phyloP scores from a whole-genome alignment of 2,888 invertebrate species.

The Malachius bipustulatus region DNA sequence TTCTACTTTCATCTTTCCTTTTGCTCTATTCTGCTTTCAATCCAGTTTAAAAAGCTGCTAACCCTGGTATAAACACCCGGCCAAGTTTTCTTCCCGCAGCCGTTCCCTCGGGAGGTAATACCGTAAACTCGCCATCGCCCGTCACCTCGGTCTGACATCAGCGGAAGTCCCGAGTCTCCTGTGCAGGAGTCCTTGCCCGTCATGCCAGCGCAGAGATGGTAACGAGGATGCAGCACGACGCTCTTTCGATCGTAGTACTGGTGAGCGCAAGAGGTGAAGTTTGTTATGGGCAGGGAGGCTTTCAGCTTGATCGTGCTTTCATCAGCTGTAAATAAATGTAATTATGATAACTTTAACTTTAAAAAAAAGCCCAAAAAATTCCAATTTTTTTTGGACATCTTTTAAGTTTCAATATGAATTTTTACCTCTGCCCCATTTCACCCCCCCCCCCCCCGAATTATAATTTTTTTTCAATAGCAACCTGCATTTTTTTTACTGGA shows the following conservation, averaged over 20 bases:
- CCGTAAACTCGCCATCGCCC: conserved; percentile 3
- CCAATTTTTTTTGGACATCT: too few species aligned
- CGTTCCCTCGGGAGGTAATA: conserved; percentile 3
- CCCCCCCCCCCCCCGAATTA: too few species aligned
- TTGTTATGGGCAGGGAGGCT: not conserved
- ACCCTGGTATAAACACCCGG: conserved; percentile 5
- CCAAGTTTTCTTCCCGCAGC: conserved; percentile 3
- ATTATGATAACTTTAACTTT: too few species aligned
- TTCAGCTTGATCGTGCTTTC: conserved; percentile 5
- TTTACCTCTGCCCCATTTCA: too few species aligned
- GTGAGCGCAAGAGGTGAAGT: conserved; percentile 1
- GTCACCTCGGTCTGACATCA: not conserved
- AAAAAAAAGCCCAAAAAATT: too few species aligned
- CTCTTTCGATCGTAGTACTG: not conserved
- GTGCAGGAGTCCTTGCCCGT: conserved; percentile 1
- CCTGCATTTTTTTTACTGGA: too few species aligned
- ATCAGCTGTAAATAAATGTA: too few species aligned
- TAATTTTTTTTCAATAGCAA: too few species aligned
- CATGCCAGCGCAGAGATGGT: not conserved
- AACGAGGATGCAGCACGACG: not conserved
- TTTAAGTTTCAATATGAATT: too few species aligned
- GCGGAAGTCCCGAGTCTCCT: conserved; percentile 4
- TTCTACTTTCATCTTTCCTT: not conserved
- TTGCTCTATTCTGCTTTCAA: not conserved
- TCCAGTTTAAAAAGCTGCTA: not conserved